Percentiles rank a stretch among this genome's conserved stretches.
These are phyloP conservation scores for Pachyrhynchus sulphureomaculatus DNA, from an alignment of 1,140 invertebrate genomes.

Conservation along the genomic window DNA sequence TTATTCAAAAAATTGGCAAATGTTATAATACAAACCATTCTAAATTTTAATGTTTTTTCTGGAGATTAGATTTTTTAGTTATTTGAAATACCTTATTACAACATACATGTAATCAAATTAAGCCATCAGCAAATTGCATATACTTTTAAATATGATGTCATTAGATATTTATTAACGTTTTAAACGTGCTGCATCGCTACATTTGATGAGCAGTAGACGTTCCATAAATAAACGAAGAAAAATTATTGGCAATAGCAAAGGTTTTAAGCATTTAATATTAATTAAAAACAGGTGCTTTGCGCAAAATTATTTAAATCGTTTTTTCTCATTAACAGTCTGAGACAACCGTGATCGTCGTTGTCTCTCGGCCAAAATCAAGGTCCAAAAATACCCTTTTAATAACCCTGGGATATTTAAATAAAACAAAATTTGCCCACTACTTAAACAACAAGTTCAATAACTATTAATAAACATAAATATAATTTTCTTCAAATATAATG, in stretches of 20 bases:
- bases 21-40: too few relatives aligned
- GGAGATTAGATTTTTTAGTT: too few relatives aligned
- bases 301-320: not conserved
- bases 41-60: too few relatives aligned
- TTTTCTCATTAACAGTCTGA: slow-evolving; percentile 7
- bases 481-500: too few relatives aligned
- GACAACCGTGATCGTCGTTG: not conserved
- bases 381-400: slow-evolving; percentile 2
- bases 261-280: slow-evolving; percentile 1
- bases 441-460: not conserved
- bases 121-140: too few relatives aligned
- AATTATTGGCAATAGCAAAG: slow-evolving; percentile 9
- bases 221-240: not conserved
- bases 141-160: too few relatives aligned
- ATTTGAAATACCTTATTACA: too few relatives aligned
- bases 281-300: slow-evolving; percentile 22
- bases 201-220: not conserved
- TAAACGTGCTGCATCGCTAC: too few relatives aligned
- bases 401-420: not conserved
- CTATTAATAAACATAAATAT: too few relatives aligned
- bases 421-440: not conserved
- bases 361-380: slow-evolving; percentile 11
- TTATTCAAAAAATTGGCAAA: too few relatives aligned
- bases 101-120: too few relatives aligned
- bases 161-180: too few relatives aligned